Evolutionary conservation across 2,888 invertebrate species (phyloP).

Genomic region (Argyresthia albistria): DNA sequence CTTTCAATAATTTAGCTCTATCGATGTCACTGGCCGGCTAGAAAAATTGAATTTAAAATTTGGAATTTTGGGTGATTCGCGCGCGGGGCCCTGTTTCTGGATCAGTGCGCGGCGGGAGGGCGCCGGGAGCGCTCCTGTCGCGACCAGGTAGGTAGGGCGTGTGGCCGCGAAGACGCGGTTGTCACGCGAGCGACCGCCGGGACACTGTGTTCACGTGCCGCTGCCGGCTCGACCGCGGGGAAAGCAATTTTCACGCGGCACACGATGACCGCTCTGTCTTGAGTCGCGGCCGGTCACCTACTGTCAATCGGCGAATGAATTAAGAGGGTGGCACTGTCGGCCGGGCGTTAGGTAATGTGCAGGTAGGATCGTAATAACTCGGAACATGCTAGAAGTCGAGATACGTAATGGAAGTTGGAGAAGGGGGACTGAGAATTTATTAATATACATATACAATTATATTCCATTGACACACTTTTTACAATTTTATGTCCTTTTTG

Average conservation of each 20-base stretch:
- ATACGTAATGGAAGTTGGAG: neutral
- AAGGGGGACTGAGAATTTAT: no score
- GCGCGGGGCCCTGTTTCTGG: slow-evolving; percentile 24
- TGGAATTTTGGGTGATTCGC: slow-evolving; percentile 29
- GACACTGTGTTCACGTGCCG: slow-evolving; percentile 68
- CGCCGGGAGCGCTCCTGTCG: slow-evolving; percentile 34
- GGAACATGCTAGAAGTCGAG: slow-evolving; percentile 3
- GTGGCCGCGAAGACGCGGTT: neutral
- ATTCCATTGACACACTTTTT: no score
- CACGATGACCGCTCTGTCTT: slow-evolving; percentile 61
- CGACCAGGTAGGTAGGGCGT: neutral
- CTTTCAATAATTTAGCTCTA: slow-evolving; percentile 37
- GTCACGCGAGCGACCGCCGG: slow-evolving; percentile 62
- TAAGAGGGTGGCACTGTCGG: slow-evolving; percentile 1
- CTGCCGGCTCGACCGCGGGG: slow-evolving; percentile 50
- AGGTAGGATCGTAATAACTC: neutral
- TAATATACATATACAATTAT: no score
- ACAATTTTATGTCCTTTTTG: no score
- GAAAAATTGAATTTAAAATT: slow-evolving; percentile 22
- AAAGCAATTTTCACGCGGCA: slow-evolving; percentile 70
- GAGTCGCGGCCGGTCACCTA: slow-evolving; percentile 45
- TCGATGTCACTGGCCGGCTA: slow-evolving; percentile 33
- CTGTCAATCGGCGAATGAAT: slow-evolving; percentile 33
- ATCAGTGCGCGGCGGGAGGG: slow-evolving; percentile 50
- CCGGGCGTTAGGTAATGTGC: slow-evolving; percentile 1